Conservation (phyloP, 2,888 invertebrate species). For the Nephrotoma guestfalica region DNA sequence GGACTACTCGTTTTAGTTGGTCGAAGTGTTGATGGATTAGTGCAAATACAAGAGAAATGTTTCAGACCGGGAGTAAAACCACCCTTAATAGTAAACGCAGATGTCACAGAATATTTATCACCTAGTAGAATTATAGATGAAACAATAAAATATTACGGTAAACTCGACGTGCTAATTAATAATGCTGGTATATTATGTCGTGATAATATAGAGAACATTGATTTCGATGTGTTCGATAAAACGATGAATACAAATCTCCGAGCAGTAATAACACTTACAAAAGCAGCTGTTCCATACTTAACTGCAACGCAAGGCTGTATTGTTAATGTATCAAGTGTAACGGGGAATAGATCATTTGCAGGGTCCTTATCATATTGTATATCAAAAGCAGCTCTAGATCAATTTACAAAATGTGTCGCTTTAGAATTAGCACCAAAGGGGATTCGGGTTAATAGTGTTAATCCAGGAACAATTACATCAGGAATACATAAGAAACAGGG, state of each 20-base stretch:
- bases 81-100: constrained; percentile 38
- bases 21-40: constrained; percentile 48
- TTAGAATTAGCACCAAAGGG: constrained; percentile 58
- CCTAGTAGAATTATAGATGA: constrained; percentile 47
- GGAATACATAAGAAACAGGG: constrained; percentile 61
- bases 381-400: constrained; percentile 82
- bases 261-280: constrained; percentile 54
- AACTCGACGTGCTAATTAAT: constrained; percentile 59
- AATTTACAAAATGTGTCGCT: constrained; percentile 77
- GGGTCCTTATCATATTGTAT: constrained; percentile 72
- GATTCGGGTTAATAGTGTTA: constrained; percentile 72
- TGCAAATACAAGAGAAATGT: constrained; percentile 41
- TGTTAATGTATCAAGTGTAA: constrained; percentile 82
- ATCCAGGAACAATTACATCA: constrained; percentile 76
- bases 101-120: constrained; percentile 49
- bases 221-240: constrained; percentile 63
- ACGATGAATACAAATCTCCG: constrained; percentile 72
- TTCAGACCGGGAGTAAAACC: constrained; percentile 31
- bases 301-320: constrained; percentile 60
- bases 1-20: constrained; percentile 44
- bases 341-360: constrained; percentile 69
- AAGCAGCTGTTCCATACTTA: constrained; percentile 64
- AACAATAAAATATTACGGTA: constrained; percentile 47
- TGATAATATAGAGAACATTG: constrained; percentile 67
- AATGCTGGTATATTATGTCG: constrained; percentile 63